phyloP scores from a whole-genome alignment of 2,797 vertebrate species.

The Syngnathus rostellatus region DNA sequence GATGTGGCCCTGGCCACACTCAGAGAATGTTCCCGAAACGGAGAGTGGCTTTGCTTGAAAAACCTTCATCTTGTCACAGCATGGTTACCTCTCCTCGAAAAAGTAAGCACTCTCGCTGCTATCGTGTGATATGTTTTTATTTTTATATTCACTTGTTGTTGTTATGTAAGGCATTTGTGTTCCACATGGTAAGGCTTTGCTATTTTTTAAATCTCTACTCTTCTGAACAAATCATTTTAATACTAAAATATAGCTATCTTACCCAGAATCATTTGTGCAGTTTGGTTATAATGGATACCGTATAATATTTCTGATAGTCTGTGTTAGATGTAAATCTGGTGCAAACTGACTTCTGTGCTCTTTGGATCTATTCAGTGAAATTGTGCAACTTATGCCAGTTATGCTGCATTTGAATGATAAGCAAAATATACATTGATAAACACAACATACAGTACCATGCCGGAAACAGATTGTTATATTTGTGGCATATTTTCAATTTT shows the following conservation, averaged over 20 bases:
- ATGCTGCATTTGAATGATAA: not conserved
- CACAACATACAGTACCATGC: not conserved
- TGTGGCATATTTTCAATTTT: not conserved
- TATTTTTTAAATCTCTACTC: conserved; percentile 5
- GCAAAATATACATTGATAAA: not conserved
- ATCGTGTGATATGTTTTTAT: not conserved
- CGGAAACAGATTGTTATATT: not conserved
- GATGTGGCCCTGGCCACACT: conserved; percentile 86
- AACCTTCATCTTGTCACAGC: conserved; percentile 92
- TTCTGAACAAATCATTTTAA: not conserved
- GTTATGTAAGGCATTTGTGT: not conserved
- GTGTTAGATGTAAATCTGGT: too few species aligned
- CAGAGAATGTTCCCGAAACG: conserved; percentile 79
- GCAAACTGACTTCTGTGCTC: too few species aligned
- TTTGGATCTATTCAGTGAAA: too few species aligned
- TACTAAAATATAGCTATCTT: too few species aligned
- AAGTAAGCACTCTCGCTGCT: conserved; percentile 64
- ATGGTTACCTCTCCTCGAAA: conserved; percentile 90
- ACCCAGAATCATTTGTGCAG: too few species aligned
- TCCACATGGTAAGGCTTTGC: not conserved
- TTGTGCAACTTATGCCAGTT: too few species aligned
- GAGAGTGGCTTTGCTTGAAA: conserved; percentile 95
- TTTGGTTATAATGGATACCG: too few species aligned
- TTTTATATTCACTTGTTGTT: not conserved
- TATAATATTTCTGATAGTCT: too few species aligned